phyloP scores from a whole-genome alignment of 2,888 invertebrate species.

The Drosophila engyochracea region DNA sequence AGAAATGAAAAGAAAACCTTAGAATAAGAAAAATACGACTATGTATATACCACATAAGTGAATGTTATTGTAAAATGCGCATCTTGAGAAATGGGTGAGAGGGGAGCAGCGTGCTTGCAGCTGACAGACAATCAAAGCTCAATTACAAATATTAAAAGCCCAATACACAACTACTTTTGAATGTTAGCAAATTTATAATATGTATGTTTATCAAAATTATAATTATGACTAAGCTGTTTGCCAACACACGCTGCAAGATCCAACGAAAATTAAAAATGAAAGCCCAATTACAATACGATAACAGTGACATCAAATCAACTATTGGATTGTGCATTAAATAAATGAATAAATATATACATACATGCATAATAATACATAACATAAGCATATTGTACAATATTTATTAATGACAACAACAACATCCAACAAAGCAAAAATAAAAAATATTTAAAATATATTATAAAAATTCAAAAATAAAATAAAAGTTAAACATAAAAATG shows the following conservation, averaged over 20 bases:
- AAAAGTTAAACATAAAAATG: constrained; percentile 39
- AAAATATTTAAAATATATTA: constrained; percentile 61
- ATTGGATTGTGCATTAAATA: constrained; percentile 17
- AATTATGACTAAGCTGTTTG: constrained; percentile 30
- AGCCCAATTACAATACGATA: constrained; percentile 5
- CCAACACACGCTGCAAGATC: constrained; percentile 46
- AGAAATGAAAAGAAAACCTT: background rate
- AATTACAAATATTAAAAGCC: constrained; percentile 51
- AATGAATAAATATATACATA: constrained; percentile 15
- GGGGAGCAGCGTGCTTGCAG: constrained; percentile 65
- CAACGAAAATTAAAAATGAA: constrained; percentile 10
- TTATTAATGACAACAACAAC: constrained; percentile 50
- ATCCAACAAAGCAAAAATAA: constrained; percentile 19
- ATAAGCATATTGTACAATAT: constrained; percentile 69
- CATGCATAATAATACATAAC: constrained; percentile 28
- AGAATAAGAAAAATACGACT: constrained; percentile 9
- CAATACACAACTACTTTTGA: constrained; percentile 12
- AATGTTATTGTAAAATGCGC: constrained; percentile 27
- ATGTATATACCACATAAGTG: constrained; percentile 24
- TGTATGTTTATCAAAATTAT: constrained; percentile 20
- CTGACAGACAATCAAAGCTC: constrained; percentile 79
- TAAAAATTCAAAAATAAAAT: constrained; percentile 40
- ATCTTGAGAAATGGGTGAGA: constrained; percentile 13
- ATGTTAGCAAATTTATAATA: constrained; percentile 51
- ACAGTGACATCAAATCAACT: constrained; percentile 22